Conservation (phyloP, 2,888 invertebrate species). For the Melieria crassipennis region DNA sequence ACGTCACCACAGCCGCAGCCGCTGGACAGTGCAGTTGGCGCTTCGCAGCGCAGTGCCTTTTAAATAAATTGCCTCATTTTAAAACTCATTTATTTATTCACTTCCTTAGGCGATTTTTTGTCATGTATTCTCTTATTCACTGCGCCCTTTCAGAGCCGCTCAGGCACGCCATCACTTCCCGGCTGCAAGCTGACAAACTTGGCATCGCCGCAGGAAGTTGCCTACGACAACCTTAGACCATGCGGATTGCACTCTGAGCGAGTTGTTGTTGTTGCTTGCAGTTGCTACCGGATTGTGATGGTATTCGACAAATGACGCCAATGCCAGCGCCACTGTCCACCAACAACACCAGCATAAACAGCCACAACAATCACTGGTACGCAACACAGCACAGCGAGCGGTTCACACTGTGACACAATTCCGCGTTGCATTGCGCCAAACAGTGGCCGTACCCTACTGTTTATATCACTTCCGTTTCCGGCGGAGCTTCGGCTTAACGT, state of each 20-base stretch:
- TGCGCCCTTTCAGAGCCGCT: too few species aligned
- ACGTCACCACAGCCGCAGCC: too few species aligned
- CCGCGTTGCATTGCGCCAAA: conserved; percentile 9
- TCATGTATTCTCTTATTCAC: background rate
- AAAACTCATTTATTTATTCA: conserved; percentile 28
- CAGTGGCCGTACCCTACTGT: conserved; percentile 1
- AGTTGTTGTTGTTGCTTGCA: conserved; percentile 7
- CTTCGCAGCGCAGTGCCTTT: conserved; percentile 6
- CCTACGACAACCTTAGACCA: too few species aligned
- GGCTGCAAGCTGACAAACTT: too few species aligned
- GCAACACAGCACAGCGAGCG: background rate
- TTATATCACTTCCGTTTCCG: conserved; percentile 30
- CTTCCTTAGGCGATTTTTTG: conserved; percentile 15
- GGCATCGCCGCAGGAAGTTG: too few species aligned
- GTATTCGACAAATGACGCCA: conserved; percentile 24
- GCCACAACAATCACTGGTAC: background rate
- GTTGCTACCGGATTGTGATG: conserved; percentile 16
- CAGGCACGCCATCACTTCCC: too few species aligned
- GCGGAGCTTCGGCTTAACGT: too few species aligned
- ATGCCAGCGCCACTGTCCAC: too few species aligned
- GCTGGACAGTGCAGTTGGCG: conserved; percentile 12
- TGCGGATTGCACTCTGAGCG: background rate
- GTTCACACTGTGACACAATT: background rate
- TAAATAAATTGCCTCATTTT: conserved; percentile 36
- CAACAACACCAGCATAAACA: background rate